Conservation (phyloP, 2,888 invertebrate species). For the Drosophila setosimentum region DNA sequence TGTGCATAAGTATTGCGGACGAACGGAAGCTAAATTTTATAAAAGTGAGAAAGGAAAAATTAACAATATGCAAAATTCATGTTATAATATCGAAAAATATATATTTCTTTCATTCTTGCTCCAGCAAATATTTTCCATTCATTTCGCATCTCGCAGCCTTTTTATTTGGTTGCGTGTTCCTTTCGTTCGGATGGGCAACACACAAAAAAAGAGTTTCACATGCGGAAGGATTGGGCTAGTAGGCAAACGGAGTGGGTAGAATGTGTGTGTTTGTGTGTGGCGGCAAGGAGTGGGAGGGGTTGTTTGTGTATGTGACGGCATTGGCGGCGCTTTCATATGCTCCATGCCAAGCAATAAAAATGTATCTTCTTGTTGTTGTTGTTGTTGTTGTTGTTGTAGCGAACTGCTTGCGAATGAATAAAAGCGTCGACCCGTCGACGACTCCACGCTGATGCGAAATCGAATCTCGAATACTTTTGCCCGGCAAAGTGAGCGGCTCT, state of each 20-base stretch:
- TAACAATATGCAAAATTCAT: slow-evolving; percentile 83
- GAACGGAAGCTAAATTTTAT: slow-evolving; percentile 70
- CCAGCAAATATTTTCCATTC: slow-evolving; percentile 68
- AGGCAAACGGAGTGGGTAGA: not conserved
- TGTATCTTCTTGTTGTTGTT: slow-evolving; percentile 64
- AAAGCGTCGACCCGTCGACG: slow-evolving; percentile 76
- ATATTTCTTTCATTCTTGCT: slow-evolving; percentile 74
- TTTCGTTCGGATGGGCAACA: slow-evolving; percentile 61
- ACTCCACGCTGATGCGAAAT: slow-evolving; percentile 72
- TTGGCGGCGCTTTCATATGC: slow-evolving; percentile 72
- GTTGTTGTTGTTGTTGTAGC: slow-evolving; percentile 25
- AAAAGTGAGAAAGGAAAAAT: slow-evolving; percentile 69
- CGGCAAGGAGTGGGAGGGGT: not conserved
- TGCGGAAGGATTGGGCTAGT: slow-evolving; percentile 49
- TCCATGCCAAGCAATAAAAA: slow-evolving; percentile 77
- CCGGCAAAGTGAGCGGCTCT: slow-evolving; percentile 64
- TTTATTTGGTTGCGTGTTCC: slow-evolving; percentile 60
- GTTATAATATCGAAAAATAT: slow-evolving; percentile 83
- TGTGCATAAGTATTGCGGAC: slow-evolving; percentile 37
- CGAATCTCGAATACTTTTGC: slow-evolving; percentile 71
- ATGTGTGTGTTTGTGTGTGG: not conserved
- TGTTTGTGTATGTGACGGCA: slow-evolving; percentile 14
- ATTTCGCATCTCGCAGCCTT: slow-evolving; percentile 27
- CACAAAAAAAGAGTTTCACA: slow-evolving; percentile 39
- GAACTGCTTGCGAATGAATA: slow-evolving; percentile 63